Evolutionary conservation across 1,140 invertebrate species (phyloP), one percentile per base, ranked within the genome.

Genomic region (Ostrea denselamellosa): DNA sequence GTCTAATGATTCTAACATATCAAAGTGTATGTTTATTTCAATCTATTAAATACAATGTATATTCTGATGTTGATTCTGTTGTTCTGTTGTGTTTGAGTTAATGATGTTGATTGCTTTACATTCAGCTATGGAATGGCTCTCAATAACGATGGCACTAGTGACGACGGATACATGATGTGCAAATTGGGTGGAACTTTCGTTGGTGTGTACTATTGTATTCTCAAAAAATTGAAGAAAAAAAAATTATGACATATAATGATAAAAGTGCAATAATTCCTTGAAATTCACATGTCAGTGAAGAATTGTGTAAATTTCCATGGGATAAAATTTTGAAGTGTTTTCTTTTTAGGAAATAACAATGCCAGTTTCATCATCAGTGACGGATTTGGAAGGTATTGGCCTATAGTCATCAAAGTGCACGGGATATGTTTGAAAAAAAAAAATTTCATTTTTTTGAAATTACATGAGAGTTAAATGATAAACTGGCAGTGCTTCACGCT

Each of bases 351-450:
- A 52, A 89, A 87, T 17, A 81, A 65, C 51, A 88, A 88, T 83
- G 87, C 85, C n/a, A 88, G 87, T 62, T 86, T 86, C 52, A 83
- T 88, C 44, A 71, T 88, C 25, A 85, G 86, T 62, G 85, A 85
- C 52, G 44, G 54, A 44, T 88, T 82, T 86, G 87, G 87, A 88
- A 86, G 87, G 87, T 88, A 68, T 28, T 14, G 34, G 34, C 5
- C 34, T 44, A 44, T 44, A 44, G 34, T 44, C 34, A 2, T 44
- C 34, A 44, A 44, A 44, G 5, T 44, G 34, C 34, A 44, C 5
- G 1, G 5, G 34, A 44, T 44, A 2, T 44, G 5, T 44, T 44
- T 44, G 5, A 44, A 44, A 44, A 5, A 44, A 44, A 44, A 2
- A 44, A 44, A n/a, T n/a, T n/a, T n/a, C 34, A 44, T 44, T 44